Conservation (phyloP, 1,140 invertebrate species). For the Pollicipes pollicipes region DNA sequence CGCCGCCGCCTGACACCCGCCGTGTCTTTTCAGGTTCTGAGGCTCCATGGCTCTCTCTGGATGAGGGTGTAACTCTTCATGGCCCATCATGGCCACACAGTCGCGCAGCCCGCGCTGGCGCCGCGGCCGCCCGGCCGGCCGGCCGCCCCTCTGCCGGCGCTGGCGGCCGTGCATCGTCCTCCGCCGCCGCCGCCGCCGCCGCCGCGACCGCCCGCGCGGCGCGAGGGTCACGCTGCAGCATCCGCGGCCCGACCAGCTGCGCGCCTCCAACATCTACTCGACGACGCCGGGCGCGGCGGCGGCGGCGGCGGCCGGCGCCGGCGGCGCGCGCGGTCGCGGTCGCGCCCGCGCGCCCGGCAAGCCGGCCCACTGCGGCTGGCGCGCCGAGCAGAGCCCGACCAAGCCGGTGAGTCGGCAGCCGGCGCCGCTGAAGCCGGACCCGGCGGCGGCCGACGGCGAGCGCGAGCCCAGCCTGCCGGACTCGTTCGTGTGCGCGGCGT, state of each 20-base stretch:
- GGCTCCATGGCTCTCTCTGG: background rate
- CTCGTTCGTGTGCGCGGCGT: conserved; percentile 62
- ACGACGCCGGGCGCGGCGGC: background rate
- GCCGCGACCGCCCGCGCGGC: too few relatives aligned
- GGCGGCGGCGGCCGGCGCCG: too few relatives aligned
- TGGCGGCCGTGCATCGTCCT: background rate
- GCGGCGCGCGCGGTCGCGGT: too few relatives aligned
- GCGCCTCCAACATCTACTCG: background rate
- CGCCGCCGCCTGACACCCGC: background rate
- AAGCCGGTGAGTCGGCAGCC: too few relatives aligned
- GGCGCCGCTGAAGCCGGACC: too few relatives aligned
- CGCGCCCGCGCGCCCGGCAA: too few relatives aligned
- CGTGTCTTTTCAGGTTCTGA: background rate
- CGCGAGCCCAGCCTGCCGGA: conserved; percentile 25
- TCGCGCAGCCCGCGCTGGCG: background rate
- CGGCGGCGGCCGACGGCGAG: background rate
- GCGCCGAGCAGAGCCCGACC: too few relatives aligned
- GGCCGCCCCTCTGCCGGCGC: background rate
- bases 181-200: too few relatives aligned
- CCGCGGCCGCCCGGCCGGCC: too few relatives aligned
- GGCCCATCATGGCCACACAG: background rate
- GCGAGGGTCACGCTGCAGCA: background rate
- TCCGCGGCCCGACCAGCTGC: background rate
- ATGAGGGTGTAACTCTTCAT: background rate
- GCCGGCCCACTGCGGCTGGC: too few relatives aligned